These are phyloP conservation scores for Heloderma charlesbogerti DNA, from an alignment of 2,113 vertebrate genomes.

Conservation along the genomic window DNA sequence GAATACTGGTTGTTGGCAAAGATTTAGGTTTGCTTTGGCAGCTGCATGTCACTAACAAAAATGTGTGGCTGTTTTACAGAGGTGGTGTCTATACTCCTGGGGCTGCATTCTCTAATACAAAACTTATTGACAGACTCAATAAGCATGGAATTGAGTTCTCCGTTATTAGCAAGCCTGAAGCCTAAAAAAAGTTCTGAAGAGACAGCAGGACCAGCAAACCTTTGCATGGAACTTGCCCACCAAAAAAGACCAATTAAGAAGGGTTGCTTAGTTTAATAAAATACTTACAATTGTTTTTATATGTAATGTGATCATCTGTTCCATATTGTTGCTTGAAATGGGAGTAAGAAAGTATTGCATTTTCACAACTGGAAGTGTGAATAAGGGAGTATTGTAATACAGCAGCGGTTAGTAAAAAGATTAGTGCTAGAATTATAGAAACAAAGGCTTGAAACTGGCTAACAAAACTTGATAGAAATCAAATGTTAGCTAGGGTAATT, in stretches of 20 bases:
- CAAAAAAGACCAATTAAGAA: slow-evolving; percentile 44
- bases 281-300: slow-evolving; percentile 7
- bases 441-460: not conserved
- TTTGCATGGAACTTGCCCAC: slow-evolving; percentile 48
- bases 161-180: slow-evolving; percentile 83
- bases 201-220: slow-evolving; percentile 48
- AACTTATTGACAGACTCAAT: slow-evolving; percentile 90
- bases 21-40: not conserved
- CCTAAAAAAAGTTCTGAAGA: slow-evolving; percentile 64
- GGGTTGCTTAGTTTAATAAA: slow-evolving; percentile 29
- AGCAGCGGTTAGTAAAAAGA: not conserved
- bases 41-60: not conserved
- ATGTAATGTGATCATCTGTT: slow-evolving; percentile 12
- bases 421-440: not conserved
- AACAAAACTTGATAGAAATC: not conserved
- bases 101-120: slow-evolving; percentile 91
- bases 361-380: not conserved
- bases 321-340: slow-evolving; percentile 45
- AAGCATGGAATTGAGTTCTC: slow-evolving; percentile 90
- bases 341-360: not conserved
- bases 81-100: slow-evolving; percentile 95
- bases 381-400: not conserved
- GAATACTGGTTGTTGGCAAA: not conserved
- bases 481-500: not conserved
- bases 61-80: slow-evolving; percentile 71